Conservation (phyloP, 23 tunicate species). For the Ascidia mentula region DNA sequence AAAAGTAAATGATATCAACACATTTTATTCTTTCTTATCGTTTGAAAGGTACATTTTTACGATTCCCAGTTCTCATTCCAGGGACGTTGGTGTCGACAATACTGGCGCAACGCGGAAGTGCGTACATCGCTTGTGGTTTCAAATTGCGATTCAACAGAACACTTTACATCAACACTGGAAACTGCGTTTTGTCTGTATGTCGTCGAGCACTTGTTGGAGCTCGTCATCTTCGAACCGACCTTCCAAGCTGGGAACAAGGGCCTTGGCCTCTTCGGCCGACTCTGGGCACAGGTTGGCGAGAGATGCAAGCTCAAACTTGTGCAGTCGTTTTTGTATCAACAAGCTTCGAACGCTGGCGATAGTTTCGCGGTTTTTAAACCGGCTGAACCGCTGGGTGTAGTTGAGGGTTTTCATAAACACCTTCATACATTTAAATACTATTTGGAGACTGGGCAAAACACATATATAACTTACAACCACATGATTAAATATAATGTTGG, state of each 20-base stretch:
- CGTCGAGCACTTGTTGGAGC: constrained; percentile 83
- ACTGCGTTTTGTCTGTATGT: constrained; percentile 84
- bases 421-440: too few species aligned
- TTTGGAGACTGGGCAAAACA: too few species aligned
- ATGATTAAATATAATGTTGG: too few species aligned
- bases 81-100: too few species aligned
- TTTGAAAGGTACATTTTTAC: too few species aligned
- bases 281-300: constrained; percentile 97
- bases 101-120: too few species aligned
- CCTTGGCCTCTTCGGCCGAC: constrained; percentile 98
- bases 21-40: too few species aligned
- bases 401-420: constrained; percentile 88
- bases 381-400: constrained; percentile 96
- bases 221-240: constrained; percentile 92
- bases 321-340: constrained; percentile 84
- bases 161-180: constrained; percentile 84
- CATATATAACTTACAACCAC: too few species aligned
- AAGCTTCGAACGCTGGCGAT: constrained; percentile 80
- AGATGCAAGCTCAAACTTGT: constrained; percentile 94
- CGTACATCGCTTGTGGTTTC: too few species aligned
- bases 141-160: too few species aligned
- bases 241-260: constrained; percentile 85
- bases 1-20: too few species aligned
- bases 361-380: constrained; percentile 94
- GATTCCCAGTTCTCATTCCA: too few species aligned